Percentiles rank a stretch among this genome's conserved stretches.
phyloP scores from a whole-genome alignment of 2,888 invertebrate genomes.

The Leptopilina myrica region DNA sequence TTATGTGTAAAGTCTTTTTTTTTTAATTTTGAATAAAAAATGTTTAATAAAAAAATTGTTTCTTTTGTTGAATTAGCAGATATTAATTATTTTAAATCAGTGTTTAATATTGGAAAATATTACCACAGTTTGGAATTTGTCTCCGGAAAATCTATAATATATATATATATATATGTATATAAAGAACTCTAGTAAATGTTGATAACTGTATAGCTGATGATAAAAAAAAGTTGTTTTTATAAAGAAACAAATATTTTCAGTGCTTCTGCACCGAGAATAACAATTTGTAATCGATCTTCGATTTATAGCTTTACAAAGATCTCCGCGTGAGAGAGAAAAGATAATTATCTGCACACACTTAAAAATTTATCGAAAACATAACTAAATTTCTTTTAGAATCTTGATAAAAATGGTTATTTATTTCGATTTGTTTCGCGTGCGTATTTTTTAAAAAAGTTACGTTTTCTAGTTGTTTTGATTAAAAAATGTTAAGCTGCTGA shows the following conservation, averaged over 20 bases:
- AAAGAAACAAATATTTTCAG: not conserved
- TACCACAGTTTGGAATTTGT: not conserved
- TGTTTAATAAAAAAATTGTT: no score
- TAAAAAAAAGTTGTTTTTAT: not conserved
- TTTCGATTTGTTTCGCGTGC: no score
- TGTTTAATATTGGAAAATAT: not conserved
- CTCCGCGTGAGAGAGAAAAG: not conserved
- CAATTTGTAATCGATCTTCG: not conserved
- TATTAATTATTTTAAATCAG: not conserved
- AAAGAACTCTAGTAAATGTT: not conserved
- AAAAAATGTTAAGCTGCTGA: no score
- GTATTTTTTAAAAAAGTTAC: no score
- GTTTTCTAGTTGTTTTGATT: no score
- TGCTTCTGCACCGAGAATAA: slow-evolving; percentile 1
- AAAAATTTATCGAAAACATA: not conserved
- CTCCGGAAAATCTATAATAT: no score
- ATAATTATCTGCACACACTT: not conserved
- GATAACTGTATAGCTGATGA: not conserved
- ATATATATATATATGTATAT: not conserved
- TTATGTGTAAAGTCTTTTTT: no score
- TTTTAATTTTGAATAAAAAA: no score
- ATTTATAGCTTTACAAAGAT: not conserved
- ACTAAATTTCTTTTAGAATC: slow-evolving; percentile 2
- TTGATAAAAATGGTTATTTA: not conserved
- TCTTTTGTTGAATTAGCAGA: no score